These are phyloP conservation scores for Amniataba percoides DNA, from an alignment of 2,797 vertebrate species.

Conservation along the genomic window DNA sequence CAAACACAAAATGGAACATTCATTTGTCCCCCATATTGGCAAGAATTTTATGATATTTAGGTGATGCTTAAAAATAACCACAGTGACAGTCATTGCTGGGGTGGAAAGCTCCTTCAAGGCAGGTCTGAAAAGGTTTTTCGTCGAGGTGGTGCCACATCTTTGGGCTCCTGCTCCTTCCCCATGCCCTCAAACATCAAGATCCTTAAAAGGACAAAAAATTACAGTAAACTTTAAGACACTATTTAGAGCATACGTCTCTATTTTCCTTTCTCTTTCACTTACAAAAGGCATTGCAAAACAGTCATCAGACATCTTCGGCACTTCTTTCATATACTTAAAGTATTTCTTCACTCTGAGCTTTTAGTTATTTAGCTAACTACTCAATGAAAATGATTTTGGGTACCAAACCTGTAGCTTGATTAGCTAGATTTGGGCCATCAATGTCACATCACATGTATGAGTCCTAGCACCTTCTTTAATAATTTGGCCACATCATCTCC, in stretches of 20 bases:
- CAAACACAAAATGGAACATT: background rate
- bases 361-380: background rate
- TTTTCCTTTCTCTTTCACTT: background rate
- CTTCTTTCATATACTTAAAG: background rate
- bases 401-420: background rate
- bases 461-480: background rate
- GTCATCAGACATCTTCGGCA: background rate
- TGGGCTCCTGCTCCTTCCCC: conserved; percentile 82
- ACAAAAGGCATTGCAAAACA: background rate
- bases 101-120: conserved; percentile 71
- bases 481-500: background rate
- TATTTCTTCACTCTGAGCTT: too few relatives aligned
- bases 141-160: conserved; percentile 76
- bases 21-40: background rate
- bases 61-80: background rate
- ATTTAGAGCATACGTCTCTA: background rate
- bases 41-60: background rate
- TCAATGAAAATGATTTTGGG: background rate
- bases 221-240: background rate
- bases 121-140: conserved; percentile 88
- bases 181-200: conserved; percentile 90
- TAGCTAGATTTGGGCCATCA: background rate
- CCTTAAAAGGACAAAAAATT: conserved; percentile 70
- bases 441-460: background rate
- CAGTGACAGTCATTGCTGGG: background rate